Evolutionary conservation across 2,113 vertebrate species (phyloP), one percentile per base, ranked within the genome.

Genomic region (Stigmatopora argus): DNA sequence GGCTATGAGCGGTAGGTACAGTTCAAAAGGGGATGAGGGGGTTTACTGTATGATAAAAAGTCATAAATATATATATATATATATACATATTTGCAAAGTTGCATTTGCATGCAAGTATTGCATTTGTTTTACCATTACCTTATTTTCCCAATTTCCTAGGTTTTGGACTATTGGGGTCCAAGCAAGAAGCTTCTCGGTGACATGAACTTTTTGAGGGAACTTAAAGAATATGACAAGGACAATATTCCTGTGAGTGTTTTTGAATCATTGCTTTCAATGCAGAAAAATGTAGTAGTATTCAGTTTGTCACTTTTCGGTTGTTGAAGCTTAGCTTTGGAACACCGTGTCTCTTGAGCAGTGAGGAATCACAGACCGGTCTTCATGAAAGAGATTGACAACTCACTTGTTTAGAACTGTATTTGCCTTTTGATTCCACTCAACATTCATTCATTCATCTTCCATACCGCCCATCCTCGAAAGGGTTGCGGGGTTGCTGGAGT

Each of bases 131-230:
- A 8, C 21, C 21, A 14, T 19, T 19, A 49, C 7, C 6, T 48
- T 59, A 8, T 41, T 41, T 62, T 57, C 10, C 66, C 55, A 61
- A 9, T 56, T 69, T 13, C 60, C 12, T 70, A 99, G 97, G 86
- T 97, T 85, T 76, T 92, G 12, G 96, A 98, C 89, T 99, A 92
- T 62, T 98, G 97, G 97, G 89, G 86, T 73, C 93, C 93, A n/a
- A 98, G 97, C 89, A 96, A 94, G 87, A 98, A 96, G 83, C 74
- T 98, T 7, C 83, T 99, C 58, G 94, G 96, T 61, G 94, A 96
- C 73, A 94, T 97, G 66, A 98, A 94, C 90, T 99, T 98, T 87
- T 89, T 98, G 78, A 92, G 85, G 84, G 95, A 98, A 56, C 88
- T 99, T 69, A 94, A 73, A 86, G 92, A 92, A 69, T 97, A 95